Percentiles rank a stretch among this genome's conserved stretches.
These are phyloP conservation scores for Vanessa atalanta DNA, from an alignment of 1,140 invertebrate species.

Conservation along the genomic window DNA sequence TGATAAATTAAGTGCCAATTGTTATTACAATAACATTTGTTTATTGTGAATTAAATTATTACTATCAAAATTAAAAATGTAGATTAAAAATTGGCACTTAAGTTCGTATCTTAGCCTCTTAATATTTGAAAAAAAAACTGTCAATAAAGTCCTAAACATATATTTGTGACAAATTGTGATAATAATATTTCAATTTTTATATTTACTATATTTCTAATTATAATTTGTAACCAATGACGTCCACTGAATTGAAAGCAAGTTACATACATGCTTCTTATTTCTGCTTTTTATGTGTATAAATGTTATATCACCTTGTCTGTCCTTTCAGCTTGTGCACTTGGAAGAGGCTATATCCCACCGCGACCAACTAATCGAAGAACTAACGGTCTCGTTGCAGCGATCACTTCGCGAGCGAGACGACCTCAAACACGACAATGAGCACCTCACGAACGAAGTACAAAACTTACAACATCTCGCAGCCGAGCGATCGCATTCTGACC, in stretches of 20 bases:
- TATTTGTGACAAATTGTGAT: no score
- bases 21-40: no score
- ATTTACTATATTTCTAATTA: no score
- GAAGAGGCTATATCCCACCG: slow-evolving; percentile 82
- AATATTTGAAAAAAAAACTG: no score
- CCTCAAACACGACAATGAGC: slow-evolving; percentile 82
- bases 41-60: no score
- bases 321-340: slow-evolving; percentile 83
- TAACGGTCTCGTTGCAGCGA: slow-evolving; percentile 83
- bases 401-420: slow-evolving; percentile 82
- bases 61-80: no score
- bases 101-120: no score
- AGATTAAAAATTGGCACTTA: no score
- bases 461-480: slow-evolving; percentile 82
- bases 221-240: no score
- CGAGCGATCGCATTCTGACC: slow-evolving; percentile 76
- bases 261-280: slow-evolving; percentile 16
- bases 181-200: no score
- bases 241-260: slow-evolving; percentile 16
- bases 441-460: slow-evolving; percentile 83
- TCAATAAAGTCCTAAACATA: no score
- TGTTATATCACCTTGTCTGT: slow-evolving; percentile 61
- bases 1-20: no score
- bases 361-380: slow-evolving; percentile 82
- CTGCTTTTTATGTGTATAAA: slow-evolving; percentile 33